Conservation (phyloP, 2,113 vertebrate species). For the Eclectus roratus region DNA sequence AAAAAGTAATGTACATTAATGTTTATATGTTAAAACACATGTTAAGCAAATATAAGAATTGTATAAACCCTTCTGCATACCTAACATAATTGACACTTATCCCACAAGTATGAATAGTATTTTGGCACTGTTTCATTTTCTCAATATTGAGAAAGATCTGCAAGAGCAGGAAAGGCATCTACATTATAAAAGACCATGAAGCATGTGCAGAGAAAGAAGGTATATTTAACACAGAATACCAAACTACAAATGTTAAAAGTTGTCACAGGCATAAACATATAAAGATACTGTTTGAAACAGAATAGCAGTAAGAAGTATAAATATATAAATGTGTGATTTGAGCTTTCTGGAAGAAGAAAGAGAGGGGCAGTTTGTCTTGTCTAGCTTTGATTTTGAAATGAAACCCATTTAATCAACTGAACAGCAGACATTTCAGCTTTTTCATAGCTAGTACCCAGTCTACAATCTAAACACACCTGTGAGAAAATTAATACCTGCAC, state of each 20-base stretch:
- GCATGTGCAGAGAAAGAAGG: background rate
- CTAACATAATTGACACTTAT: background rate
- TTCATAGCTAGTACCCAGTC: background rate
- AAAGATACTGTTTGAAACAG: background rate
- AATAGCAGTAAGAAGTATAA: background rate
- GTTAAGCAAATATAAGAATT: background rate
- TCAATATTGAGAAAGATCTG: background rate
- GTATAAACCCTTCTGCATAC: background rate
- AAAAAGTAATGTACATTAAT: background rate
- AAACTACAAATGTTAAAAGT: background rate
- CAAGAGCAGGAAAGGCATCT: background rate
- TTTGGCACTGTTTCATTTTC: background rate
- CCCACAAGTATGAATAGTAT: background rate
- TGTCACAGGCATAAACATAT: background rate
- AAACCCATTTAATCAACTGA: background rate
- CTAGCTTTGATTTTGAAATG: background rate
- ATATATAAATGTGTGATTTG: background rate
- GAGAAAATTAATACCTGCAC: background rate
- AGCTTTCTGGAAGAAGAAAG: background rate
- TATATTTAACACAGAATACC: background rate
- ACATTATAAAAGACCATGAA: background rate
- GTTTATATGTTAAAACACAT: background rate
- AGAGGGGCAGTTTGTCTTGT: background rate
- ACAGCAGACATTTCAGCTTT: background rate
- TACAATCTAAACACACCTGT: background rate